Base-by-base conservation (phyloP, 1,140 invertebrate genomes). In the Drosophila murphyi region DNA sequence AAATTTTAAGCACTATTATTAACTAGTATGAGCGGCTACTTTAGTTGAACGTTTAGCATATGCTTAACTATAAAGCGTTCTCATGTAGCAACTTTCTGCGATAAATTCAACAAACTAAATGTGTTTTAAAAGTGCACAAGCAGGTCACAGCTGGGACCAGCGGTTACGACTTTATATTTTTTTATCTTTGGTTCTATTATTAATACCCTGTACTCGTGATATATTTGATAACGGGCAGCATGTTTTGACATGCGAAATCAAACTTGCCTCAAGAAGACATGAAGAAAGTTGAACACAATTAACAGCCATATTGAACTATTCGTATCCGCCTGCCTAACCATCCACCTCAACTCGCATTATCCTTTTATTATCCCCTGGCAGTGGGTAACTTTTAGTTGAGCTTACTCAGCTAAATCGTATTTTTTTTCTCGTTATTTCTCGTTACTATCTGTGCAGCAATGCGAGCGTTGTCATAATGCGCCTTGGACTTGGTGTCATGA, bases 401-500 rank as follows among this genome's bases (percentile, higher is more conserved):
- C 31, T 45, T 3, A 1, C 10, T 4, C 8, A 20, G 20, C 20
- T 20, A 20, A 6, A 39, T 43, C 32, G 3, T 43, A 10, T 1
- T 20, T 29, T 47, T 56, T 28, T 59, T 20, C 20, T 41, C 28
- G 20, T 43, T 63, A 8, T 65, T 28, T 56, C 20, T 35, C 39
- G 48, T 67, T 60, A 8, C 10, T 65, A 69, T 72, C 12, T 64
- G 10, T 61, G 48, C 45, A 51, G 43, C 52, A 50, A 60, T 78
- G 52, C 72, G 29, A 72, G 63, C 63, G 51, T 37, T 76, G 82
- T 88, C 83, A 88, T 88, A 87, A 82, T 88, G 82, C 83, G 83
- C 75, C 76, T 82, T 73, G 56, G 45, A 50, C 77, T 72, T 56
- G 64, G 59, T 78, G 78, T 72, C 70, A 68, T 65, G 61, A 45